Evolutionary conservation across 2,113 vertebrate species (phyloP).

Genomic region (Propithecus coquereli): DNA sequence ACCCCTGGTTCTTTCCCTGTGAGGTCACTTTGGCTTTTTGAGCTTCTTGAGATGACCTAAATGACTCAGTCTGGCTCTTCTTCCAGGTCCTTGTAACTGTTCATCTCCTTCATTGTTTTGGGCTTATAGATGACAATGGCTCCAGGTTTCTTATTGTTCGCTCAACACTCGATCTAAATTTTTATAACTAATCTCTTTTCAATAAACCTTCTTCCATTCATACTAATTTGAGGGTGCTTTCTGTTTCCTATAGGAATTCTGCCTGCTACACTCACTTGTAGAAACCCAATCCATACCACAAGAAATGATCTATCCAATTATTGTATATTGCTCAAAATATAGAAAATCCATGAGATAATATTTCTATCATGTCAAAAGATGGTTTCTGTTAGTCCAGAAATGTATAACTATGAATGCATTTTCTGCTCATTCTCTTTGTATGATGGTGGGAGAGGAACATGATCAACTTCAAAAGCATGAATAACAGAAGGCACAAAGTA

Average conservation of each 20-base stretch:
- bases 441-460: not conserved
- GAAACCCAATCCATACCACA: not conserved
- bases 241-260: not conserved
- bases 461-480: not conserved
- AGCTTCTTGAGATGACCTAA: conserved; percentile 17
- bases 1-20: conserved; percentile 7
- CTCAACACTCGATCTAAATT: not conserved
- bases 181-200: not conserved
- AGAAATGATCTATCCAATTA: not conserved
- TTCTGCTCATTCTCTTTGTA: not conserved
- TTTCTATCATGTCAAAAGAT: not conserved
- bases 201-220: not conserved
- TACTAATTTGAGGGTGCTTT: not conserved
- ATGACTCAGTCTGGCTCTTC: not conserved
- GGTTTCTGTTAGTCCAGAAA: not conserved
- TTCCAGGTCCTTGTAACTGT: not conserved
- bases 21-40: conserved; percentile 52
- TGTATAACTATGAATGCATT: not conserved
- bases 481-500: not conserved
- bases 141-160: not conserved
- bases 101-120: not conserved
- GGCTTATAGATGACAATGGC: not conserved
- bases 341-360: not conserved
- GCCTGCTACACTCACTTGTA: not conserved
- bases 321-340: not conserved